A percentile compares a stretch with the other conserved stretches of the same genome.
Evolutionary conservation across 1,140 invertebrate genomes (phyloP).

Genomic region (Zeugodacus cucurbitae): DNA sequence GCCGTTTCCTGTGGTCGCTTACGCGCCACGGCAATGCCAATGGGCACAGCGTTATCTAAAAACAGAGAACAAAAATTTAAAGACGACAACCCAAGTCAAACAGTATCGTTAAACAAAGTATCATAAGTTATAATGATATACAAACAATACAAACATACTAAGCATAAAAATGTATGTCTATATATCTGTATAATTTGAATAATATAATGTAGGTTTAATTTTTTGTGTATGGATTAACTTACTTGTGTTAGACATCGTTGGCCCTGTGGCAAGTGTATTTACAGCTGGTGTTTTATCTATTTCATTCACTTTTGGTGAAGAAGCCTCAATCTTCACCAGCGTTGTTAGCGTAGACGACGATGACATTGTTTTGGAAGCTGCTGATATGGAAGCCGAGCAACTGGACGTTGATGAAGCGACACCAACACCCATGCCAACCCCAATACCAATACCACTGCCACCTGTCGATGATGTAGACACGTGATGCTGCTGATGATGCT

Average conservation of each 20-base stretch:
- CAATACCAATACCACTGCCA: background rate
- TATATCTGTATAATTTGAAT: background rate
- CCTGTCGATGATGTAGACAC: slow-evolving; percentile 39
- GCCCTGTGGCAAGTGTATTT: background rate
- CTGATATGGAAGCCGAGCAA: background rate
- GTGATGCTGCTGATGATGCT: slow-evolving; percentile 51
- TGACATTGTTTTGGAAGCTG: slow-evolving; percentile 54
- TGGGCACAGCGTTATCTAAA: slow-evolving; percentile 76
- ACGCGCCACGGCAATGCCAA: slow-evolving; percentile 86
- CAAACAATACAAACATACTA: background rate
- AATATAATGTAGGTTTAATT: background rate
- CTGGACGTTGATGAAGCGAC: slow-evolving; percentile 40
- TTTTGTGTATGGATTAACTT: slow-evolving; percentile 40
- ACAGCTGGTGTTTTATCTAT: slow-evolving; percentile 41
- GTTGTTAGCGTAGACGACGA: slow-evolving; percentile 60
- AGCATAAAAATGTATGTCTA: background rate
- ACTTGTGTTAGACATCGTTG: slow-evolving; percentile 50
- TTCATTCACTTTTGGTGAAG: slow-evolving; percentile 66
- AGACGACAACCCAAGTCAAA: background rate
- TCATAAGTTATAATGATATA: background rate
- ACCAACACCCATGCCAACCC: slow-evolving; percentile 18
- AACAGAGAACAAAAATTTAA: slow-evolving; percentile 14
- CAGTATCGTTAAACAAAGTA: background rate
- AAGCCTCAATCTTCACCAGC: slow-evolving; percentile 67
- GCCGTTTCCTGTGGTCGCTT: slow-evolving; percentile 76